These are phyloP conservation scores for Barypeithes pellucidus DNA, from an alignment of 2,888 invertebrate genomes.

Conservation along the genomic window DNA sequence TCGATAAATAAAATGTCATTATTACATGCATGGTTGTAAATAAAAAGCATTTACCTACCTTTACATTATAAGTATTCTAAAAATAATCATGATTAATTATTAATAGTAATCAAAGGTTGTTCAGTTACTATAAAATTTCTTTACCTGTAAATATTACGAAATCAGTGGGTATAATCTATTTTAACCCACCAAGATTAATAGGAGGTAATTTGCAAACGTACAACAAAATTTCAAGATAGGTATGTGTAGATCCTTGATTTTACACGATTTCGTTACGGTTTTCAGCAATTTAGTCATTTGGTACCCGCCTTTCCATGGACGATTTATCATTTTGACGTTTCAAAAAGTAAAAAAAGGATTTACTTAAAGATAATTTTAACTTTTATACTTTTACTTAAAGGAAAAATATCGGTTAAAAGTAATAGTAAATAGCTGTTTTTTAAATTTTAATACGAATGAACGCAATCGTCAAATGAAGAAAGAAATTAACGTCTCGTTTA, in stretches of 20 bases:
- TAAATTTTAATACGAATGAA: too few relatives aligned
- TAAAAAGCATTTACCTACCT: too few relatives aligned
- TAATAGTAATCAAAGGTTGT: background rate
- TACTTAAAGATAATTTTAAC: too few relatives aligned
- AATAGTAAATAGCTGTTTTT: too few relatives aligned
- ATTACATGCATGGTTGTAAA: too few relatives aligned
- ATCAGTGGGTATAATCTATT: background rate
- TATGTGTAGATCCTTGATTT: constrained; percentile 26
- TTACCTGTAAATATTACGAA: background rate
- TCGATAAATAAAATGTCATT: too few relatives aligned
- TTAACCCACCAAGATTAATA: constrained; percentile 11
- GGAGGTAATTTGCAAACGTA: constrained; percentile 12
- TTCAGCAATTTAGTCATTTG: constrained; percentile 21
- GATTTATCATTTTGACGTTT: constrained; percentile 2
- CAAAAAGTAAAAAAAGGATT: too few relatives aligned
- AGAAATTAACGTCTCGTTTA: too few relatives aligned
- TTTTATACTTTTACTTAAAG: too few relatives aligned
- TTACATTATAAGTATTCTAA: background rate
- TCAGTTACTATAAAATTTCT: constrained; percentile 7
- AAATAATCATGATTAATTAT: background rate
- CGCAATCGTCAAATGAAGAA: too few relatives aligned
- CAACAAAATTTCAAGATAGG: constrained; percentile 21
- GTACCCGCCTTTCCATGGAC: background rate
- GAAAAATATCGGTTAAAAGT: too few relatives aligned
- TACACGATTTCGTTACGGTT: constrained; percentile 29